Conservation (phyloP, 1,140 invertebrate species). For the Apis laboriosa region DNA sequence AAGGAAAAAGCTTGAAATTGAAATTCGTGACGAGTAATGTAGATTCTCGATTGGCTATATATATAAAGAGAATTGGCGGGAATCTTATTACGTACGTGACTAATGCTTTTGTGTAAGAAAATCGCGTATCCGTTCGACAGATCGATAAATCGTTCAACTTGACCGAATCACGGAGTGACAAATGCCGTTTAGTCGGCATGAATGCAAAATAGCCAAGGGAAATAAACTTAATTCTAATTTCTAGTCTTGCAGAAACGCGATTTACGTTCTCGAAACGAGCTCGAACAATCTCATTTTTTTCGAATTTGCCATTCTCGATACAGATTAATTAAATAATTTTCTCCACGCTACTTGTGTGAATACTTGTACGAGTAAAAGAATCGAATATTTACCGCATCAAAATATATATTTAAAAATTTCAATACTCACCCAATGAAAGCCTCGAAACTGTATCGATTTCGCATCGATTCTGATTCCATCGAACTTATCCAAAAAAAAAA, state of each 20-base stretch:
- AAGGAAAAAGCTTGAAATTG: not conserved
- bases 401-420: not conserved
- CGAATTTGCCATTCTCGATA: no score
- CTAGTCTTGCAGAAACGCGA: not conserved
- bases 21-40: conserved; percentile 25
- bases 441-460: not conserved
- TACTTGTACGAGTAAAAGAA: no score
- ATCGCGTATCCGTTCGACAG: conserved; percentile 24
- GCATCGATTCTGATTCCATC: not conserved
- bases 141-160: conserved; percentile 49
- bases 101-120: conserved; percentile 42
- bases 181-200: conserved; percentile 39
- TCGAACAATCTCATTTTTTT: no score
- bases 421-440: not conserved
- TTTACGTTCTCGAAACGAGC: not conserved
- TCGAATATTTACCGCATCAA: not conserved
- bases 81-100: conserved; percentile 55
- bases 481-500: not conserved
- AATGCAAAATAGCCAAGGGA: conserved; percentile 47
- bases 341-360: no score
- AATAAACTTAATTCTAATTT: conserved; percentile 9
- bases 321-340: no score
- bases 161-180: conserved; percentile 41
- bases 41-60: conserved; percentile 9
- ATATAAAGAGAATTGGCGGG: conserved; percentile 9